A percentile compares a stretch with the other conserved stretches of the same genome.
phyloP scores from a whole-genome alignment of 2,888 invertebrate species.

The Eugnorisma glareosa region DNA sequence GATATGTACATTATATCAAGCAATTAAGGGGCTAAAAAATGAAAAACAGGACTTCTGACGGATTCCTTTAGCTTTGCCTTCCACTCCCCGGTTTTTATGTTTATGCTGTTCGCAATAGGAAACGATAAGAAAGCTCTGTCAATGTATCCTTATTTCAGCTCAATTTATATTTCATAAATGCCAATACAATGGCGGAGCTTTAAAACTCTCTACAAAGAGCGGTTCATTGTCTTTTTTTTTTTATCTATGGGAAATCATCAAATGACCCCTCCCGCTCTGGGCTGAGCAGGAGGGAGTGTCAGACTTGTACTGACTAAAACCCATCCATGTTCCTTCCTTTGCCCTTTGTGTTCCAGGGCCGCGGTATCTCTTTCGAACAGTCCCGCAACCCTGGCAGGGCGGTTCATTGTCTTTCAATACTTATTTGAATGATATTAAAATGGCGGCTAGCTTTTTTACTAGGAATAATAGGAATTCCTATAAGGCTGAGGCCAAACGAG shows the following conservation, averaged over 20 bases:
- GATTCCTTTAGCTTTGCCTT: neutral
- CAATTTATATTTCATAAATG: slow-evolving; percentile 49
- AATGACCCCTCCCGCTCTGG: too few species aligned
- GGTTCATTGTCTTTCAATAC: slow-evolving; percentile 40
- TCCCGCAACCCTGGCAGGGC: too few species aligned
- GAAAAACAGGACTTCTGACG: slow-evolving; percentile 19
- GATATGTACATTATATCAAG: too few species aligned
- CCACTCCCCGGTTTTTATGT: slow-evolving; percentile 47
- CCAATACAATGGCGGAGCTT: slow-evolving; percentile 36
- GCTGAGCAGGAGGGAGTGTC: too few species aligned
- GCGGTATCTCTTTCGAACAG: too few species aligned
- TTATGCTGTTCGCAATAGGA: slow-evolving; percentile 36
- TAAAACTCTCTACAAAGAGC: slow-evolving; percentile 28
- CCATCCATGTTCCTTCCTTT: too few species aligned
- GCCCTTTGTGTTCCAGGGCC: too few species aligned
- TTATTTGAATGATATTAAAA: slow-evolving; percentile 49
- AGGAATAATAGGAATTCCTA: slow-evolving; percentile 32
- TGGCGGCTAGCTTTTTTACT: slow-evolving; percentile 17
- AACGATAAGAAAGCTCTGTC: slow-evolving; percentile 46
- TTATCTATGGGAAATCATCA: too few species aligned
- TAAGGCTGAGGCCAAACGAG: too few species aligned
- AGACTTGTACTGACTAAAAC: too few species aligned
- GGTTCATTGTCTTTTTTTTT: slow-evolving; percentile 40
- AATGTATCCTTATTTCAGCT: slow-evolving; percentile 35
- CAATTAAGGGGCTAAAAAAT: too few species aligned